Evolutionary conservation across 2,113 vertebrate species (phyloP).

Genomic region (Eulacestoma nigropectus): DNA sequence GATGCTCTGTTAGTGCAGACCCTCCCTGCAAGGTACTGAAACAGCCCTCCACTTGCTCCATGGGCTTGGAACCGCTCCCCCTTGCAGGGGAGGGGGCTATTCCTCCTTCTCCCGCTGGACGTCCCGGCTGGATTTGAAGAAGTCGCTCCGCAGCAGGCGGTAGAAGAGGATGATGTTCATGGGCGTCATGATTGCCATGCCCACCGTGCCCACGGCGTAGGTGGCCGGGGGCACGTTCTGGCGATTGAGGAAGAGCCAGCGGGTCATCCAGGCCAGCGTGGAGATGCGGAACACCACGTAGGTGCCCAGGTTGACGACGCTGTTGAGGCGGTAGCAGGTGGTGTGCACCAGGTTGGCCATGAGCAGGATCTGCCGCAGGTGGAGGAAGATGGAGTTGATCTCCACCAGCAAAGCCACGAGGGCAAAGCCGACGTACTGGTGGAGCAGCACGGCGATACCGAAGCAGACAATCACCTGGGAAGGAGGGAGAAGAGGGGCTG

Average conservation of each 20-base stretch:
- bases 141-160: slow-evolving; percentile 82
- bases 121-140: slow-evolving; percentile 71
- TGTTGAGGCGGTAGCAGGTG: slow-evolving; percentile 81
- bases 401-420: slow-evolving; percentile 89
- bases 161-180: slow-evolving; percentile 84
- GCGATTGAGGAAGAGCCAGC: slow-evolving; percentile 84
- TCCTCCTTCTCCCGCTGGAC: slow-evolving; percentile 66
- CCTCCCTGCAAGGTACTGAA: neutral
- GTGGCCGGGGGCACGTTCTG: slow-evolving; percentile 74
- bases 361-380: slow-evolving; percentile 82
- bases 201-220: slow-evolving; percentile 81
- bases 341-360: slow-evolving; percentile 74
- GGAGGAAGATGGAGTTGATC: slow-evolving; percentile 90
- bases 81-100: neutral
- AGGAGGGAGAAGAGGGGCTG: neutral
- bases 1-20: neutral
- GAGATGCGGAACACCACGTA: slow-evolving; percentile 87
- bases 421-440: slow-evolving; percentile 80
- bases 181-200: slow-evolving; percentile 83
- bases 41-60: neutral
- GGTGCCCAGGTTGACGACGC: slow-evolving; percentile 85
- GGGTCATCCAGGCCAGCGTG: slow-evolving; percentile 90
- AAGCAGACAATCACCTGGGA: slow-evolving; percentile 87
- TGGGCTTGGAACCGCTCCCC: neutral
- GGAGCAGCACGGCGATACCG: slow-evolving; percentile 75